Percentiles rank a stretch among this genome's conserved stretches.
Conservation (phyloP, 2,797 vertebrate genomes). For the Erethizon dorsatum region DNA sequence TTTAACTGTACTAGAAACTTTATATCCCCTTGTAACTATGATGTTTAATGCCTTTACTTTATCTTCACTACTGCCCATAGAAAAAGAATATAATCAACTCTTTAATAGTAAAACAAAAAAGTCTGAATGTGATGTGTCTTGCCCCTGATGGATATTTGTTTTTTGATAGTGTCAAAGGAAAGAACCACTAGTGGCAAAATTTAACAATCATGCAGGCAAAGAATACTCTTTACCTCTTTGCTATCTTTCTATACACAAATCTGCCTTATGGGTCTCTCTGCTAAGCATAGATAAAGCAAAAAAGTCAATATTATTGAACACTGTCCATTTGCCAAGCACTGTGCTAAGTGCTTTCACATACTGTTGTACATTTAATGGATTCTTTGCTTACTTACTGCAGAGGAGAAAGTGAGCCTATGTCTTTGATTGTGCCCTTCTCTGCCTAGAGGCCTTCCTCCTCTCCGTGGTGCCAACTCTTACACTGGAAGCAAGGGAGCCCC, state of each 20-base stretch:
- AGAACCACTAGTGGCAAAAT: slow-evolving; percentile 56
- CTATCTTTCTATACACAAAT: slow-evolving; percentile 20
- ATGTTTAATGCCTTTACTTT: slow-evolving; percentile 40
- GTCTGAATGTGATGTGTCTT: slow-evolving; percentile 20
- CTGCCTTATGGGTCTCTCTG: slow-evolving; percentile 36
- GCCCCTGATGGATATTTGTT: slow-evolving; percentile 29
- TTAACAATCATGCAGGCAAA: slow-evolving; percentile 42
- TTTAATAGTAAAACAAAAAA: slow-evolving; percentile 54
- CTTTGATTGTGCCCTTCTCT: background rate
- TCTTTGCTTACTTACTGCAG: slow-evolving; percentile 58
- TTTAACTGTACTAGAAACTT: slow-evolving; percentile 55
- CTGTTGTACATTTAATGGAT: slow-evolving; percentile 73
- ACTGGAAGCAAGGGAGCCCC: background rate
- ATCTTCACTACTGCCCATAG: background rate
- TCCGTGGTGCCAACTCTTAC: background rate
- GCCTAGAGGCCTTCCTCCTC: background rate
- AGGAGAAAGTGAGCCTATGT: background rate
- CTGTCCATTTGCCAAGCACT: slow-evolving; percentile 64
- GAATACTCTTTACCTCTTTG: background rate
- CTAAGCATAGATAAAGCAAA: slow-evolving; percentile 57
- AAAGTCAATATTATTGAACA: slow-evolving; percentile 78
- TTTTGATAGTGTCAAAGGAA: slow-evolving; percentile 66
- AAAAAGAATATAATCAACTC: background rate
- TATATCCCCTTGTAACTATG: background rate
- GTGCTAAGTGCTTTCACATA: slow-evolving; percentile 78